phyloP scores from a whole-genome alignment of 92 coral and sea anemone genomes.

The Chrysogorgia sp. region DNA sequence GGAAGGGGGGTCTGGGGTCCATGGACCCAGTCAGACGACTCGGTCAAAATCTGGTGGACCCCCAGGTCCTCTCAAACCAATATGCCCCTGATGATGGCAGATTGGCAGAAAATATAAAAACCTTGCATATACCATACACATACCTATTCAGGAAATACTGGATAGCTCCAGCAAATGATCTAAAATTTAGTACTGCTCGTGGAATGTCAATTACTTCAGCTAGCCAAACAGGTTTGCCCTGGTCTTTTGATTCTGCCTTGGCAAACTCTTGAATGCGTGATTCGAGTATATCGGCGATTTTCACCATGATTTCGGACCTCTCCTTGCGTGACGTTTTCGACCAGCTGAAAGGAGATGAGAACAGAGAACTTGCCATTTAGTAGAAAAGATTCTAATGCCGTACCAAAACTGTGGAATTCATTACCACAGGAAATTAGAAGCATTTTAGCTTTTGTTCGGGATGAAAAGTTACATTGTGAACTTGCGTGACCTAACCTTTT shows the following conservation, averaged over 20 bases:
- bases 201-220: slow-evolving; percentile 74
- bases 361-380: neutral
- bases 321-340: slow-evolving; percentile 66
- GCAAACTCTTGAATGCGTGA: slow-evolving; percentile 75
- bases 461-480: neutral
- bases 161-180: slow-evolving; percentile 74
- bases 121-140: slow-evolving; percentile 1
- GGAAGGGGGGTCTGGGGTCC: too few relatives aligned
- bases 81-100: neutral
- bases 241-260: slow-evolving; percentile 78
- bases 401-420: too few relatives aligned
- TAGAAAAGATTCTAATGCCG: neutral
- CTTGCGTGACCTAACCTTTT: slow-evolving; percentile 59
- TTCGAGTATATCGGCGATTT: slow-evolving; percentile 78
- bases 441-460: too few relatives aligned
- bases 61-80: too few relatives aligned
- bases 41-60: too few relatives aligned
- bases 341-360: slow-evolving; percentile 64
- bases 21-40: too few relatives aligned
- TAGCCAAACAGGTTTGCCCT: slow-evolving; percentile 77
- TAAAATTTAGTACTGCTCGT: slow-evolving; percentile 69
- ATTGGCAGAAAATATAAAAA: neutral
- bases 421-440: too few relatives aligned
- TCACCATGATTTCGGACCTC: slow-evolving; percentile 70
- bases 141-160: slow-evolving; percentile 50